Evolutionary conservation across 2,888 invertebrate genomes (phyloP).

Genomic region (Perdita meconis): DNA sequence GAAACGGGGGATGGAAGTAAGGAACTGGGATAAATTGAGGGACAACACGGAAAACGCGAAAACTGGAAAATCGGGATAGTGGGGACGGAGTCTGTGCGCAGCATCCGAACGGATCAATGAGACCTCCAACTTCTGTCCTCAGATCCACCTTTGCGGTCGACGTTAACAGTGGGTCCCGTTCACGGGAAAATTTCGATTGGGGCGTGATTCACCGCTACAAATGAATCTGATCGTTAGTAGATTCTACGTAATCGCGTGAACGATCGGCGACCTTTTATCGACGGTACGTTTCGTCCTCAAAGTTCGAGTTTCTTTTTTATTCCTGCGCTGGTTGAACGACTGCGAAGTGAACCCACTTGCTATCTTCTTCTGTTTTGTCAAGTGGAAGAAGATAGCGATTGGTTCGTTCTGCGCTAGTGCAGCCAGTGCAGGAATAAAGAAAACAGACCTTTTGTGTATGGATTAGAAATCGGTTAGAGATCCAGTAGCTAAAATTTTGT

Average conservation of each 20-base stretch:
- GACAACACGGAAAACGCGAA: slow-evolving; percentile 22
- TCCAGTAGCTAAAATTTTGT: too few species aligned
- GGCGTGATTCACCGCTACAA: slow-evolving; percentile 41
- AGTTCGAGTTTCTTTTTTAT: too few species aligned
- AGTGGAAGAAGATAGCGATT: too few species aligned
- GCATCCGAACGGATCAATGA: slow-evolving; percentile 80
- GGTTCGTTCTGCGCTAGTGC: too few species aligned
- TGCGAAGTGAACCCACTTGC: too few species aligned
- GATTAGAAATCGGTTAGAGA: too few species aligned
- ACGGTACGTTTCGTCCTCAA: slow-evolving; percentile 41
- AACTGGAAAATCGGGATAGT: slow-evolving; percentile 50
- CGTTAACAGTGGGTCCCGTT: slow-evolving; percentile 55
- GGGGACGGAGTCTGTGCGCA: slow-evolving; percentile 72
- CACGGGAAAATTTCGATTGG: slow-evolving; percentile 31
- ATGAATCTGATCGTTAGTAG: slow-evolving; percentile 14
- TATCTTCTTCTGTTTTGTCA: too few species aligned
- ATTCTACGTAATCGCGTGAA: slow-evolving; percentile 13
- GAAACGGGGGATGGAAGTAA: not conserved
- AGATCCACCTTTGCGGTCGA: slow-evolving; percentile 57
- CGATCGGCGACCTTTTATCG: slow-evolving; percentile 10
- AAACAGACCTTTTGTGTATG: too few species aligned
- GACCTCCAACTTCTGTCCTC: slow-evolving; percentile 57
- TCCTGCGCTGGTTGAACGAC: too few species aligned
- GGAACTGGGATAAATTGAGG: not conserved
- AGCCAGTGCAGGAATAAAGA: too few species aligned